Conservation (phyloP, 2,113 vertebrate species). For the Urocitellus parryii region DNA sequence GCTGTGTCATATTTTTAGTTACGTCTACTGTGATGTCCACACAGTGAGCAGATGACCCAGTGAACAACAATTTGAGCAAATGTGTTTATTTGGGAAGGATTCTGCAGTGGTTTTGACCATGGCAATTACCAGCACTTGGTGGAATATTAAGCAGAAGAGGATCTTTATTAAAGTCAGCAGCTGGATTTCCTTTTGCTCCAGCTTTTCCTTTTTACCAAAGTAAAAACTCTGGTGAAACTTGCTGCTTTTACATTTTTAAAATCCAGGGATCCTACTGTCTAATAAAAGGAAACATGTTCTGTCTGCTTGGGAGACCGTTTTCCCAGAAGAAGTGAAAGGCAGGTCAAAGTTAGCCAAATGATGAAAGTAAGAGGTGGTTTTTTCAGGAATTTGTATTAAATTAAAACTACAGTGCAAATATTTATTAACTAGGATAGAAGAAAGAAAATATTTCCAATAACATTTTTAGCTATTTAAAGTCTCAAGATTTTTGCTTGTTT, state of each 20-base stretch:
- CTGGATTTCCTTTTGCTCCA: background rate
- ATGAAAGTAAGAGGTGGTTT: background rate
- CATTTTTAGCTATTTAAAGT: background rate
- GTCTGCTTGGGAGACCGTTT: background rate
- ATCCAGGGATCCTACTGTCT: background rate
- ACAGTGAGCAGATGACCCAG: background rate
- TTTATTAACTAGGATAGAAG: background rate
- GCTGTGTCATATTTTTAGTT: background rate
- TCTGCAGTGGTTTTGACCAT: background rate
- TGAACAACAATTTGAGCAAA: background rate
- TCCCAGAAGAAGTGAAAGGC: too few species aligned
- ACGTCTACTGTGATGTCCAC: background rate
- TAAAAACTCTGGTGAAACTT: background rate
- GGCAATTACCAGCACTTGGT: background rate
- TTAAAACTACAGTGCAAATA: background rate
- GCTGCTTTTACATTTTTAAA: conserved; percentile 4
- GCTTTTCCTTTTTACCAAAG: background rate
- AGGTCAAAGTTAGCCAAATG: conserved; percentile 8
- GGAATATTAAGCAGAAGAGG: background rate
- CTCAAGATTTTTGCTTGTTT: conserved; percentile 31
- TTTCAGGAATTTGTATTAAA: conserved; percentile 41
- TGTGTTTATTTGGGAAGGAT: background rate
- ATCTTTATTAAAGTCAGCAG: background rate
- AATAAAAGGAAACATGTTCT: background rate
- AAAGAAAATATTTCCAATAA: conserved; percentile 19